Conservation (phyloP, 2,888 invertebrate genomes). For the Chalcosyrphus nemorum region DNA sequence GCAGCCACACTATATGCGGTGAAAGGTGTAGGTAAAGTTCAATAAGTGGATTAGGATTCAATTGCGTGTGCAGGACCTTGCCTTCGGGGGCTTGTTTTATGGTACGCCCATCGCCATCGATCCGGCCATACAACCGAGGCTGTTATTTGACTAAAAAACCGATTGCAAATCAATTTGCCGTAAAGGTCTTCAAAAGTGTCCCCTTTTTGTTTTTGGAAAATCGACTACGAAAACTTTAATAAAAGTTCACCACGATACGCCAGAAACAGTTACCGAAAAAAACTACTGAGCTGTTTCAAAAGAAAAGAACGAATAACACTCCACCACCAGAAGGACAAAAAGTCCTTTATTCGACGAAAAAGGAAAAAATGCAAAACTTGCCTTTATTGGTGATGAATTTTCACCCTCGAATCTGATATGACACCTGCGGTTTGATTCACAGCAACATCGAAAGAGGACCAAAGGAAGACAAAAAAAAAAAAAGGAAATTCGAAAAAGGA, state of each 20-base stretch:
- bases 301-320: too few relatives aligned
- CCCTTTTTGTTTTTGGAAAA: too few relatives aligned
- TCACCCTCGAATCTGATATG: not conserved
- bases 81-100: too few relatives aligned
- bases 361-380: not conserved
- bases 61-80: not conserved
- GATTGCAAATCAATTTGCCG: not conserved
- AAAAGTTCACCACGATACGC: too few relatives aligned
- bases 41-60: not conserved
- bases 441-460: not conserved
- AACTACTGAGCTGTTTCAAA: too few relatives aligned
- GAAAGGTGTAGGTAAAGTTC: constrained; percentile 6
- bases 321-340: too few relatives aligned
- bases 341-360: too few relatives aligned
- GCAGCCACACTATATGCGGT: not conserved
- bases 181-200: too few relatives aligned
- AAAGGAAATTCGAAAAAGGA: not conserved
- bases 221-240: too few relatives aligned
- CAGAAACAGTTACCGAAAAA: too few relatives aligned
- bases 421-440: not conserved
- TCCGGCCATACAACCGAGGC: not conserved
- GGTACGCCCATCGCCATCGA: too few relatives aligned
- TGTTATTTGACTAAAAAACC: not conserved
- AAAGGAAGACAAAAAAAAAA: not conserved
- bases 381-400: not conserved